phyloP scores from a whole-genome alignment of 2,797 vertebrate species.

The Cyclopterus lumpus region DNA sequence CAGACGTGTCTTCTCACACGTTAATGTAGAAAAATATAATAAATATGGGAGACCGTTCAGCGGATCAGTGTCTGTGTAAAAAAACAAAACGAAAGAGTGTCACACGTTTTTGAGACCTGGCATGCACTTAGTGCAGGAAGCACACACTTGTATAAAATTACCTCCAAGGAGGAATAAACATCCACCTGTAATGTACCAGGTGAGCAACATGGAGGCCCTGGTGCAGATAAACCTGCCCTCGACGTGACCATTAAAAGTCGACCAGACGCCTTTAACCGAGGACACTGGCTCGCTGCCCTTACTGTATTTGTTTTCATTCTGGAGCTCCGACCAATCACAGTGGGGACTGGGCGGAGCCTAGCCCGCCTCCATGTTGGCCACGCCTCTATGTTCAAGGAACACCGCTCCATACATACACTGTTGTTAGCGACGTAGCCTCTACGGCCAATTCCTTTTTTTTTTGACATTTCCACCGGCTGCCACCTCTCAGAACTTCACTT shows the following conservation, averaged over 20 bases:
- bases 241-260: slow-evolving; percentile 3
- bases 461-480: slow-evolving; percentile 58
- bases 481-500: slow-evolving; percentile 43
- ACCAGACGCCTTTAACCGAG: slow-evolving; percentile 25
- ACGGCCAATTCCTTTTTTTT: slow-evolving; percentile 55
- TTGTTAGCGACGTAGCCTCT: slow-evolving; percentile 80
- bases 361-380: slow-evolving; percentile 68
- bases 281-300: slow-evolving; percentile 16
- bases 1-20: not conserved
- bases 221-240: slow-evolving; percentile 20
- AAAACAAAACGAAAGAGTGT: not conserved
- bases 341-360: slow-evolving; percentile 61
- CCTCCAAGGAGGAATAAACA: not conserved
- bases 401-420: slow-evolving; percentile 81
- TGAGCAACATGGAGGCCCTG: not conserved
- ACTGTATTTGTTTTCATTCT: slow-evolving; percentile 78
- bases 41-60: not conserved
- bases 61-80: not conserved
- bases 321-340: slow-evolving; percentile 68
- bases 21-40: not conserved
- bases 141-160: not conserved
- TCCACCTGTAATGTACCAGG: not conserved
- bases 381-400: slow-evolving; percentile 81
- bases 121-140: not conserved
- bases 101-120: not conserved